These are phyloP conservation scores for Merluccius polli DNA, from an alignment of 2,797 vertebrate species.

Conservation along the genomic window DNA sequence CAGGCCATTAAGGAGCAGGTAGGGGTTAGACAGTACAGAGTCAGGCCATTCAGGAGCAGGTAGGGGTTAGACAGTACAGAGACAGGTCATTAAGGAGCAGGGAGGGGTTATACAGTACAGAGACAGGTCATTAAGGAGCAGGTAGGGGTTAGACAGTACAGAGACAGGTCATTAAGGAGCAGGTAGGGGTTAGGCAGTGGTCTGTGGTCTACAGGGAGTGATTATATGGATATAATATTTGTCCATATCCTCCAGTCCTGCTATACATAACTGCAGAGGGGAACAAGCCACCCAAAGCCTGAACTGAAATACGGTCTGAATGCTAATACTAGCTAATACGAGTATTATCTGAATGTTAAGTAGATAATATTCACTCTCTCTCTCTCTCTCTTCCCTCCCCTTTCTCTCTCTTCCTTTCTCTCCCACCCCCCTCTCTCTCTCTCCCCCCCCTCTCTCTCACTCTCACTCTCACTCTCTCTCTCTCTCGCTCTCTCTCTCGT, in stretches of 20 bases:
- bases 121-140: too few relatives aligned
- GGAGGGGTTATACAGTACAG: too few relatives aligned
- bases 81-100: too few relatives aligned
- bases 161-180: too few relatives aligned
- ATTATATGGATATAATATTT: not conserved
- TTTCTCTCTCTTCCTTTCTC: not conserved
- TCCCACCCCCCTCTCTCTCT: not conserved
- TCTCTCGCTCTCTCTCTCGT: not conserved
- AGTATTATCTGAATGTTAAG: not conserved
- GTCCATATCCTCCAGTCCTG: not conserved
- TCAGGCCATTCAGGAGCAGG: too few relatives aligned
- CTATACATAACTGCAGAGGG: not conserved
- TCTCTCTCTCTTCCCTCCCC: too few relatives aligned
- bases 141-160: too few relatives aligned
- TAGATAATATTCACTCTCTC: not conserved
- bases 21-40: too few relatives aligned
- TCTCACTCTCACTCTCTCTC: too few relatives aligned
- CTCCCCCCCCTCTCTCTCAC: not conserved
- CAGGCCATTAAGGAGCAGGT: too few relatives aligned
- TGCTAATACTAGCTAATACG: not conserved
- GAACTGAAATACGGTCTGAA: not conserved
- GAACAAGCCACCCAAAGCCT: not conserved
- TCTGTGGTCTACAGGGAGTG: not conserved
- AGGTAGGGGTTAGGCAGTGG: too few relatives aligned
- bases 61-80: too few relatives aligned